A percentile compares a stretch with the other conserved stretches of the same genome.
These are phyloP conservation scores for Actenoides lindsayi DNA, from an alignment of 2,113 vertebrate species.

Conservation along the genomic window DNA sequence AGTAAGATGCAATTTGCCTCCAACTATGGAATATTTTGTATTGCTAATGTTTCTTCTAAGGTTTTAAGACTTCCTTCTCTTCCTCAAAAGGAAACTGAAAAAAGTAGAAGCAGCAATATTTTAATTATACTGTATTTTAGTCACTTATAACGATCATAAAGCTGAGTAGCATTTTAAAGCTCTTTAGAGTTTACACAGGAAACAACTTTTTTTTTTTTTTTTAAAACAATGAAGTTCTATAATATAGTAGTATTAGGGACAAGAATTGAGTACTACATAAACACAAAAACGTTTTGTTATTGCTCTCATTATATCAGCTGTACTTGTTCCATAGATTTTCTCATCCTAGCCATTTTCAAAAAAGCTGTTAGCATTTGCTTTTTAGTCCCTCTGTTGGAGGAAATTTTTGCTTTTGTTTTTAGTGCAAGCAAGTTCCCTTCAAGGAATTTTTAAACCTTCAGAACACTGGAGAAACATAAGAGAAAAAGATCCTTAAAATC, in stretches of 20 bases:
- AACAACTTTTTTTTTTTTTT: background rate
- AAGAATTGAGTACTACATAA: background rate
- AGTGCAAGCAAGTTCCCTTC: background rate
- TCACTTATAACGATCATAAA: background rate
- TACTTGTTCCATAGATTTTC: background rate
- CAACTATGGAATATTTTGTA: background rate
- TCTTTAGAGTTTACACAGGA: background rate
- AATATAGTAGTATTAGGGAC: background rate
- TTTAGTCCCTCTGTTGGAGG: background rate
- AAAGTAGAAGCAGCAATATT: background rate
- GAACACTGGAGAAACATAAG: background rate
- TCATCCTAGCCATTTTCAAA: background rate
- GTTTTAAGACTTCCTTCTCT: background rate
- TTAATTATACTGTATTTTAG: background rate
- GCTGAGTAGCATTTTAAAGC: background rate
- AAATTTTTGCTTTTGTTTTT: background rate
- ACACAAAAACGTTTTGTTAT: background rate
- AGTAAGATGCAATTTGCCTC: background rate
- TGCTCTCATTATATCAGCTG: background rate
- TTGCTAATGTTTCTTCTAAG: background rate
- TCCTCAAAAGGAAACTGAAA: background rate
- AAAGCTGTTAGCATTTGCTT: background rate
- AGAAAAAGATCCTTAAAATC: background rate
- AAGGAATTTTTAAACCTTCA: background rate
- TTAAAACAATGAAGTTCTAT: background rate